A percentile compares a stretch with the other conserved stretches of the same genome.
Conservation (phyloP, 2,888 invertebrate genomes). For the Mellilla xanthometata region DNA sequence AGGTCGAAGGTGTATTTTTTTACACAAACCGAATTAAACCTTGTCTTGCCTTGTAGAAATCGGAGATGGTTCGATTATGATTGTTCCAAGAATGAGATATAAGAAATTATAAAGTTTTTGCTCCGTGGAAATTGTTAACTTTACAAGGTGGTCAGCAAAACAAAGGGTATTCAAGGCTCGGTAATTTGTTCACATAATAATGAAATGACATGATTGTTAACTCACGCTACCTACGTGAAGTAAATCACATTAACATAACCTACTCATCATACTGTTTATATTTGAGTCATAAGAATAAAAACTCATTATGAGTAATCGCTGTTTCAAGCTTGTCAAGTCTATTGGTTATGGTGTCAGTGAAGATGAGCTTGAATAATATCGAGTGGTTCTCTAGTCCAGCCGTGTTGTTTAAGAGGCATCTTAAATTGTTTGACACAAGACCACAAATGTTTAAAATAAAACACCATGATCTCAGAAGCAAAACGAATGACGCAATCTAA, state of each 20-base stretch:
- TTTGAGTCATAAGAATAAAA: conserved; percentile 19
- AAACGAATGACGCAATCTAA: background rate
- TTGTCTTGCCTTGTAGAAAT: background rate
- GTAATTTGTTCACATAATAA: conserved; percentile 21
- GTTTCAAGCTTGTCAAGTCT: conserved; percentile 18
- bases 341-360: conserved; percentile 15
- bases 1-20: conserved; percentile 17
- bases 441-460: no score
- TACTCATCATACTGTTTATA: conserved; percentile 25
- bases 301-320: conserved; percentile 22
- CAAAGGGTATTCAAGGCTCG: conserved; percentile 23
- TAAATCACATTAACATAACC: conserved; percentile 27
- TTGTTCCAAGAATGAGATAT: no score
- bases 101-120: no score
- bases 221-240: conserved; percentile 19
- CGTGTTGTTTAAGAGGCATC: background rate
- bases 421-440: no score
- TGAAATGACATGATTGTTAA: conserved; percentile 23
- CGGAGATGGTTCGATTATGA: background rate
- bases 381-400: background rate
- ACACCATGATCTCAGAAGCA: background rate
- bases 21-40: conserved; percentile 4
- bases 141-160: conserved; percentile 25
- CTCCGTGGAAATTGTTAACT: background rate
- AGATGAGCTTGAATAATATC: conserved; percentile 8